Base-by-base conservation (phyloP, 2,888 invertebrate genomes). In the Drosophila pegasa region DNA sequence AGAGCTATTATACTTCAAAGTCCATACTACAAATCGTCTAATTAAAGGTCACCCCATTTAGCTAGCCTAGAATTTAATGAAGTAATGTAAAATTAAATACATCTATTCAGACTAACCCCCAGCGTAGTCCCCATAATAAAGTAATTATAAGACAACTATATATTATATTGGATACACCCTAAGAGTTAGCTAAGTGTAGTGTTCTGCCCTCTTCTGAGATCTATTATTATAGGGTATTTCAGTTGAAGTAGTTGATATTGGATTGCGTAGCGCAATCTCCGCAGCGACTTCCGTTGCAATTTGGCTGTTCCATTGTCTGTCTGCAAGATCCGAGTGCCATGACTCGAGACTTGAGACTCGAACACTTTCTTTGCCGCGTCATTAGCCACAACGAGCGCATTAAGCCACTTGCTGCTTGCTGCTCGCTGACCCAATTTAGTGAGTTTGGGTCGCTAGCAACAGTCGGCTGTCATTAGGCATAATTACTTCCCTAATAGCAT, bases 401-500 rank as follows among this genome's bases (percentile, higher is more conserved):
- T 65, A 65, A 61, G 75, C 58, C 77, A 80, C 71, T 79, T 79
- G 76, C 57, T 45, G 45, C 71, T 79, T 80, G 74, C 57, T 35
- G 33, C 66, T 71, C 75, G 72, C 55, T 80, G 70, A 76, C 78
- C 80, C 76, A 80, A 59, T 79, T 79, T 54, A n/a, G n/a, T 48
- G 1, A 3, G 12, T 27, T 45, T 29, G 29, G 52, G 51, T 31
- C 38, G 31, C 41, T 41, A 54, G 67, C 71, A 75, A 75, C 71
- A 73, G 71, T 71, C 62, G 71, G 14, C 43, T 56, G 71, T 71
- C 76, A 80, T 80, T 80, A 80, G 65, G 45, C 65, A 63, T 78
- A 80, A 80, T 80, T 80, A 73, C 80, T 80, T 78, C 80, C 80
- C 60, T 75, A 77, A 77, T 75, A 57, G 64, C 67, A 55, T 64